Evolutionary conservation across 2,888 invertebrate genomes (phyloP), one percentile per base, ranked within the genome.

Genomic region (Tenthredo scrophulariae): DNA sequence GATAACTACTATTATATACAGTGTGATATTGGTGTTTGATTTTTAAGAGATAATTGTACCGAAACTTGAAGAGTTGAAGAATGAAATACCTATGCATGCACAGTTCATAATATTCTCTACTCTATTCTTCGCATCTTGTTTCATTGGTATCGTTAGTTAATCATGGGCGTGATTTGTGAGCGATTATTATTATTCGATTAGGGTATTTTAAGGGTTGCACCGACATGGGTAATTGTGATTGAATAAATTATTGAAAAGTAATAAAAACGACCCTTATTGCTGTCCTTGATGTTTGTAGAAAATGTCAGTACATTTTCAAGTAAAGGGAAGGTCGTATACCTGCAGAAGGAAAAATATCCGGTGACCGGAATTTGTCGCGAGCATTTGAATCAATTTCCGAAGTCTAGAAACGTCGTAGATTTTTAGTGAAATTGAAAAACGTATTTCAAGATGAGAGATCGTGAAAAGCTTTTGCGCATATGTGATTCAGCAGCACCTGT

Each of bases 331-430:
- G 3, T 26, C 22, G 9, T 74, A 77, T 77, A 18, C 65, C n/a
- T n/a, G n/a, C 58, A 72, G 26, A 22, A 29, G 29, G 7, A 84
- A 74, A 85, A 85, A 85, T 86, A 86, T 88, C 87, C 87, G 80
- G 67, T 75, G n/a, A 40, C 26, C 33, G 77, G 67, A 75, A 54
- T 70, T 84, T 80, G 58, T 84, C 62, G 62, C 37, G 58, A 40
- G 80, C 72, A 84, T 87, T 75, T 84, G 85, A 83, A 85, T 83
- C 84, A 74, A 87, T 87, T 88, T 89, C 86, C 86, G 86, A 72
- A 67, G 26, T 3, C 62, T 22, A 4, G 22, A 1, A 26, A 1
- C 10, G 26, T 29, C 62, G 13, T 29, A 10, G 26, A 67, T 33
- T 67, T 67, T 67, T 18, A 67, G 33, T 33, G 13, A 67, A 33